Evolutionary conservation across 2,797 vertebrate species (phyloP).

Genomic region (Sebastes vulpes): DNA sequence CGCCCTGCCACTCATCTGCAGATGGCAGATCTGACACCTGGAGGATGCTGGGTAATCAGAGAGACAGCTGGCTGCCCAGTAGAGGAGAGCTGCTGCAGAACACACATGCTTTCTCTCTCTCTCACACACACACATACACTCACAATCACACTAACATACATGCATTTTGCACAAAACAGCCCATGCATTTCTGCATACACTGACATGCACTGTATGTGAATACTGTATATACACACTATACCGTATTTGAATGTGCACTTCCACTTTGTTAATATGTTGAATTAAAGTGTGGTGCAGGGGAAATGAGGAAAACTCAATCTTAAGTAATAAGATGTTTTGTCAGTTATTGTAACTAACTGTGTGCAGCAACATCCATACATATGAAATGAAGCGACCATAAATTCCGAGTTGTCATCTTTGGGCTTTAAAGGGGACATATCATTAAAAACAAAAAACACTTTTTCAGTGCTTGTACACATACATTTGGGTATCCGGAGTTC

Average conservation of each 20-base stretch:
- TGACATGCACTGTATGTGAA: not conserved
- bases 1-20: constrained; percentile 71
- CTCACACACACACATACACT: not conserved
- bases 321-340: not conserved
- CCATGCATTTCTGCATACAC: not conserved
- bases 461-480: not conserved
- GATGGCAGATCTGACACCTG: constrained; percentile 75
- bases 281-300: not conserved
- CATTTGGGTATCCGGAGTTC: not conserved
- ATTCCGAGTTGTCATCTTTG: not conserved
- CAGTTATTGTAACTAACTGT: not conserved
- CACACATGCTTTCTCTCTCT: not conserved
- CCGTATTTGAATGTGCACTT: fast-evolving
- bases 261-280: not conserved
- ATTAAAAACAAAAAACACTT: too few species aligned
- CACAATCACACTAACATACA: not conserved
- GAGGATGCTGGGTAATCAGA: constrained; percentile 75
- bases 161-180: not conserved
- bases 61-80: constrained; percentile 66
- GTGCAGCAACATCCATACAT: not conserved
- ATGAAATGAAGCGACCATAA: not conserved
- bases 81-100: constrained; percentile 10
- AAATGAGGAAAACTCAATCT: not conserved
- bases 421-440: too few species aligned
- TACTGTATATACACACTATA: not conserved